Percentiles rank a stretch among this genome's conserved stretches.
Evolutionary conservation across 2,797 vertebrate genomes (phyloP).

Genomic region (Erithacus rubecula): DNA sequence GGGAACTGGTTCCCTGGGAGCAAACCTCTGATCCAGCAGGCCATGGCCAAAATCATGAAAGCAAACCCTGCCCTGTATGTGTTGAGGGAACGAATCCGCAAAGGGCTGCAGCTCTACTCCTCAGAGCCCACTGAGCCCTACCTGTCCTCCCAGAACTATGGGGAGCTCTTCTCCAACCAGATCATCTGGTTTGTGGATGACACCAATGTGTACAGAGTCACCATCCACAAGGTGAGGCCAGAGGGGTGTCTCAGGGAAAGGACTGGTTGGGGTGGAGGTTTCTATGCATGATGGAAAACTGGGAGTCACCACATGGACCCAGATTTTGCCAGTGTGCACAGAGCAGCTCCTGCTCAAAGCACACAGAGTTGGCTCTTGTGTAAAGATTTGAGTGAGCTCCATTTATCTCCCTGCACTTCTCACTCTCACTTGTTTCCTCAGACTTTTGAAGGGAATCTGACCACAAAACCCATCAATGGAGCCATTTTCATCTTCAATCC

Average conservation of each 20-base stretch:
- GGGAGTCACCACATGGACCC: accelerated
- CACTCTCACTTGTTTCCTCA: constrained; percentile 39
- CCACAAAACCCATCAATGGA: constrained; percentile 98
- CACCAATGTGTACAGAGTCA: constrained; percentile 98
- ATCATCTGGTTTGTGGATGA: constrained; percentile 99
- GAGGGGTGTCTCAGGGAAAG: background rate
- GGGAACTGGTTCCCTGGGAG: constrained; percentile 99
- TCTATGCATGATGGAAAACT: accelerated
- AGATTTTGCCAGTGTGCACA: background rate
- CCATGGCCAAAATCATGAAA: constrained; percentile 99
- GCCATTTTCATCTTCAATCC: constrained; percentile 99
- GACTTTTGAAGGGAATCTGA: constrained; percentile 99
- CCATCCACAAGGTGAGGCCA: constrained; percentile 93
- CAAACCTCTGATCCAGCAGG: constrained; percentile 99
- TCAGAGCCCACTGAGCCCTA: constrained; percentile 99
- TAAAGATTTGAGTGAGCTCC: background rate
- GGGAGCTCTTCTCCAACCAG: constrained; percentile 99
- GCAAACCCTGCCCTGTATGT: constrained; percentile 98
- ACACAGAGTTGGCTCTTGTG: background rate
- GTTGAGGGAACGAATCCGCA: constrained; percentile 95
- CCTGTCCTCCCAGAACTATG: constrained; percentile 98
- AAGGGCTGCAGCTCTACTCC: constrained; percentile 97
- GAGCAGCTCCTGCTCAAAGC: background rate
- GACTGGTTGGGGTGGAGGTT: background rate
- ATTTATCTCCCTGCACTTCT: background rate